Percentiles rank a stretch among this genome's conserved stretches.
phyloP scores from a whole-genome alignment of 2,113 vertebrate species.

The Cochlearius cochlearius region DNA sequence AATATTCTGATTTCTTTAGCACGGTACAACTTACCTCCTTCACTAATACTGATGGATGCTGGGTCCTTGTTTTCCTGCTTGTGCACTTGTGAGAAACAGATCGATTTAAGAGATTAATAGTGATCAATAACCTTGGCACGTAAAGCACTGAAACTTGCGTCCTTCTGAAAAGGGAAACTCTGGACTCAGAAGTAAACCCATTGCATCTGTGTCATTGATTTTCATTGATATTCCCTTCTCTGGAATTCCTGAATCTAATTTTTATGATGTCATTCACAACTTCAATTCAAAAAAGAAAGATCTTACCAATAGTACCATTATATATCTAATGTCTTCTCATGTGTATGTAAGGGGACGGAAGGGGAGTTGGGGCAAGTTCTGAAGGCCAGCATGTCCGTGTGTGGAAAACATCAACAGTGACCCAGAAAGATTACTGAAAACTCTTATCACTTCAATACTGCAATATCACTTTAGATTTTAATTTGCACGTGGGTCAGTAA shows the following conservation, averaged over 20 bases:
- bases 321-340: background rate
- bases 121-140: background rate
- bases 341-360: background rate
- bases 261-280: background rate
- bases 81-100: background rate
- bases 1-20: background rate
- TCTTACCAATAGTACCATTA: rapidly evolving
- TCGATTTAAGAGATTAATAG: background rate
- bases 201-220: background rate
- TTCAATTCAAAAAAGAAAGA: background rate
- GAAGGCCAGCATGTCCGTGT: background rate
- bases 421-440: background rate
- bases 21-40: background rate
- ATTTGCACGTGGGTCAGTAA: rapidly evolving
- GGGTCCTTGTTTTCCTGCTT: background rate
- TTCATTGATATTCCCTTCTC: background rate
- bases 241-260: background rate
- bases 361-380: background rate
- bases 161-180: background rate
- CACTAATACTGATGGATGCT: background rate
- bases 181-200: background rate
- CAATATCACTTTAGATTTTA: background rate
- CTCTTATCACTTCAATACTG: background rate
- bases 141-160: background rate
- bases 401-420: background rate